Conservation (phyloP, 2,797 vertebrate genomes). For the Micropoecilia bifurca region DNA sequence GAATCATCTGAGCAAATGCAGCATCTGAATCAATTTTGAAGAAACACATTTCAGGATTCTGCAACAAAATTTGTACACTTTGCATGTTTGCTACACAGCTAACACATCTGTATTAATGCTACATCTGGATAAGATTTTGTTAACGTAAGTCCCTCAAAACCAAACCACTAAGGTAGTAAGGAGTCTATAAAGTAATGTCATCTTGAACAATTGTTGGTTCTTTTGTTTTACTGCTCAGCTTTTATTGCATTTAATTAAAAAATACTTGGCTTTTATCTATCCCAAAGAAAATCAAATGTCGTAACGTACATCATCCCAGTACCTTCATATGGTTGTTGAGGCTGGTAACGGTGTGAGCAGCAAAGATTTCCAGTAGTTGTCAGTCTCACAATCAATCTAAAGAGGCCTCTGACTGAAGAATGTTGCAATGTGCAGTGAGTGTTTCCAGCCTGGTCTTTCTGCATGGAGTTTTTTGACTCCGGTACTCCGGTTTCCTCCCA, state of each 20-base stretch:
- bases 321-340: background rate
- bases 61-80: too few relatives aligned
- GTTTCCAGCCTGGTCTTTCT: too few relatives aligned
- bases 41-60: background rate
- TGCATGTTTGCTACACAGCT: too few relatives aligned
- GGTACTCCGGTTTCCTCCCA: too few relatives aligned
- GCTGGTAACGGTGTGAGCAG: background rate
- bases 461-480: too few relatives aligned
- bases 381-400: background rate
- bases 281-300: background rate
- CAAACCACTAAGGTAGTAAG: background rate
- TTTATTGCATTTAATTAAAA: background rate
- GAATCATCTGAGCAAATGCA: background rate
- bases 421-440: background rate
- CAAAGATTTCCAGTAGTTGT: background rate
- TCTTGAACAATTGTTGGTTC: background rate
- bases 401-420: background rate
- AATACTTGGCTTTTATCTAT: background rate
- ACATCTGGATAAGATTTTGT: too few relatives aligned
- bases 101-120: too few relatives aligned
- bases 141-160: too few relatives aligned
- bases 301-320: background rate
- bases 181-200: background rate
- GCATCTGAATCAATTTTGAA: background rate
- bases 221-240: background rate